These are phyloP conservation scores for Crenichthys baileyi DNA, from an alignment of 2,797 vertebrate species.

Conservation along the genomic window DNA sequence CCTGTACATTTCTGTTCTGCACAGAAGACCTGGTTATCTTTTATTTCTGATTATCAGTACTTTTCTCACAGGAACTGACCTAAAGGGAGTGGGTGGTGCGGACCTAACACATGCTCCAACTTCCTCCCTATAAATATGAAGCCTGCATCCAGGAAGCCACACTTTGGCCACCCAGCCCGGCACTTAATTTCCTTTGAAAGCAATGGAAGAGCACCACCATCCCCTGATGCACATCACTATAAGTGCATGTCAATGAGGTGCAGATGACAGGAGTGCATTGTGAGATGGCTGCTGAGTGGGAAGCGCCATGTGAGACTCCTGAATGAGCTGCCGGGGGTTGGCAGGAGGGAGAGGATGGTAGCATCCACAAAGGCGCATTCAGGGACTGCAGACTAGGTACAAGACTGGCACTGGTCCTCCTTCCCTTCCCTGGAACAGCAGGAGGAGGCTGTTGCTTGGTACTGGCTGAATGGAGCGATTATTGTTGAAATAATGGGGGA, in stretches of 20 bases:
- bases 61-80: neutral
- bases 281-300: conserved; percentile 72
- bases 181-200: conserved; percentile 73
- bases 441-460: conserved; percentile 76
- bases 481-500: conserved; percentile 70
- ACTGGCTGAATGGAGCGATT: conserved; percentile 74
- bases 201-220: conserved; percentile 62
- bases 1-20: neutral
- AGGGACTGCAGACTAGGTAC: conserved; percentile 71
- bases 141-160: conserved; percentile 78
- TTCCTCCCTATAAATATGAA: conserved; percentile 72
- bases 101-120: conserved; percentile 34
- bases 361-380: conserved; percentile 79
- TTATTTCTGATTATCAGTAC: neutral
- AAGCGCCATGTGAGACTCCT: conserved; percentile 77
- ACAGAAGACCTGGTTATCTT: neutral
- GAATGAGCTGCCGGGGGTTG: conserved; percentile 76
- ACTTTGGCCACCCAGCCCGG: conserved; percentile 73
- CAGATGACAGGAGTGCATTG: conserved; percentile 81
- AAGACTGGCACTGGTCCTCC: conserved; percentile 76
- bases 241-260: conserved; percentile 84
- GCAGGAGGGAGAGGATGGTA: conserved; percentile 73
- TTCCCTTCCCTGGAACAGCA: conserved; percentile 70
- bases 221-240: conserved; percentile 67
- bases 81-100: neutral